Evolutionary conservation across 2,113 vertebrate genomes (phyloP).

Genomic region (Nanorana parkeri): DNA sequence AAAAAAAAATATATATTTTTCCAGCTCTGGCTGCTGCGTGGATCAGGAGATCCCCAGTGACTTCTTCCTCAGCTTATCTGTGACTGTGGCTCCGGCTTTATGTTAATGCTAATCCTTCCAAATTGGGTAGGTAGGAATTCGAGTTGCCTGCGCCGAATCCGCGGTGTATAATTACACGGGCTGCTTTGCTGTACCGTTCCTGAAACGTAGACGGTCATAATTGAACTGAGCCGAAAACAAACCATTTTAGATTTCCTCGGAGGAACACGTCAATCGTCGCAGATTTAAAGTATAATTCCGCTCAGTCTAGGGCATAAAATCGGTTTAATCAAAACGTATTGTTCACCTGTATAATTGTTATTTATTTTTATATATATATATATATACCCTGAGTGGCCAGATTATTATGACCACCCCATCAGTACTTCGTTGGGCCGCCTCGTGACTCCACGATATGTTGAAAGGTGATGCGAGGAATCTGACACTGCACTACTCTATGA

Average conservation of each 20-base stretch:
- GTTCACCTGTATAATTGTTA: too few species aligned
- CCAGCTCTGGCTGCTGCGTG: background rate
- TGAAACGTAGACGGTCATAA: background rate
- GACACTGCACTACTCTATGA: too few species aligned
- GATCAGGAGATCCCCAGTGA: background rate
- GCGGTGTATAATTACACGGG: constrained; percentile 3
- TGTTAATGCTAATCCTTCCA: constrained; percentile 27
- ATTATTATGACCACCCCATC: too few species aligned
- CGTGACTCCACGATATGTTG: too few species aligned
- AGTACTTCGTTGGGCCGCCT: too few species aligned
- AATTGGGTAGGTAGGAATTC: constrained; percentile 1
- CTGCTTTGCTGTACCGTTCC: background rate
- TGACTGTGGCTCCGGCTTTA: background rate
- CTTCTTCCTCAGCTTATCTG: background rate
- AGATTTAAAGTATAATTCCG: background rate
- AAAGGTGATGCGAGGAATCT: too few species aligned
- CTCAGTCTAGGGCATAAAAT: too few species aligned
- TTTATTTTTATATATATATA: too few species aligned
- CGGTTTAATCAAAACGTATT: too few species aligned
- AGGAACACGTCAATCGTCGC: background rate
- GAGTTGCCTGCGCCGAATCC: background rate
- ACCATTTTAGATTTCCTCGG: background rate
- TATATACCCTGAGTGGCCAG: too few species aligned
- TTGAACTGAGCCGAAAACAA: background rate
- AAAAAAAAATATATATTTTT: background rate